Evolutionary conservation across 2,113 vertebrate species (phyloP), one percentile per base, ranked within the genome.

Genomic region (Phrynosoma platyrhinos): DNA sequence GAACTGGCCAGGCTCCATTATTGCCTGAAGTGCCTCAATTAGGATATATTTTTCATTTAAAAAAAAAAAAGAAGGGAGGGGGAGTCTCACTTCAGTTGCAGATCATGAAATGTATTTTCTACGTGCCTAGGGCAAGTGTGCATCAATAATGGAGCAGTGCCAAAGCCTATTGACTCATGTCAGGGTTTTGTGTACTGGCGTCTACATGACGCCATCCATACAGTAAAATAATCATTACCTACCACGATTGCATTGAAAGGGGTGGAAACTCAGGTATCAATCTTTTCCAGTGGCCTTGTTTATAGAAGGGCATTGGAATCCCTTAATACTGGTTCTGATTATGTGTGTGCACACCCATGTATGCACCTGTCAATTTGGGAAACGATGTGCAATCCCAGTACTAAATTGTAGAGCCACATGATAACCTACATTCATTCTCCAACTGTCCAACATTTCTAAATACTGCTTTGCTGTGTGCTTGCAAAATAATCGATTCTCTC

Each of bases 11-110:
- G 76, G 27, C 21, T n/a, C 52, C 79, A 64, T 76, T 62, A 36
- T 86, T 92, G 89, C 91, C 71, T 78, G 55, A 66, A 71, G 7
- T 88, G 79, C 85, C 87, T 91, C 74, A 64, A 27, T 83, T 91
- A 78, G 81, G 87, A 88, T 79, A 72, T 90, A 47, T 68, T 83
- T 68, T 86, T 89, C 85, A 68, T 53, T 53, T 20, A 78, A 69
- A 68, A 55, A 78, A 76, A 75, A 74, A 84, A 30, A 27, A 79
- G 58, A n/a, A 30, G 55, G 27, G 30, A 62, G 82, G 66, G 25
- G 23, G 78, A 91, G 74, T n/a, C n/a, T 83, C 21, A 25, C 36
- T 75, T 12, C 88, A 12, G 7, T 74, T 78, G 40, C 55, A 9
- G 32, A 42, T 80, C 2, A 0, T 42, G 81, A 62, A 71, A 42